Conservation (phyloP, 2,113 vertebrate species). For the Chrysemys picta region DNA sequence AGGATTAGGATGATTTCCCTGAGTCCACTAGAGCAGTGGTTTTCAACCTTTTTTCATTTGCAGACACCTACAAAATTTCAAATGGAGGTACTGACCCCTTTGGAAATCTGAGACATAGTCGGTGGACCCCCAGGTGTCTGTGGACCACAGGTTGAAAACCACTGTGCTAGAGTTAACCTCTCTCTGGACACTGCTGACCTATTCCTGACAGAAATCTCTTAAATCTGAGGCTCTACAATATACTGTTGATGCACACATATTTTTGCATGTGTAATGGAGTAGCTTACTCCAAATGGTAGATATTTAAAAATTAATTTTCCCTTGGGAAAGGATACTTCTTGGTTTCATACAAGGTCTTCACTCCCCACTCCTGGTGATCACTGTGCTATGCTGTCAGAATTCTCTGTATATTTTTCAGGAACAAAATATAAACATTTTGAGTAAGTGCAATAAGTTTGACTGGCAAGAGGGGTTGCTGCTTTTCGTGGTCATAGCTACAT, state of each 20-base stretch:
- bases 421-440: background rate
- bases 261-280: background rate
- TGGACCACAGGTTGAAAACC: too few relatives aligned
- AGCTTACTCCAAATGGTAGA: background rate
- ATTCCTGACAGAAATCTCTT: background rate
- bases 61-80: too few relatives aligned
- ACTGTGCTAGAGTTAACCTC: background rate
- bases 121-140: too few relatives aligned
- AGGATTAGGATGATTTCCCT: background rate
- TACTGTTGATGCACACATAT: background rate
- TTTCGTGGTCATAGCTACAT: background rate
- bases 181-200: background rate
- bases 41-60: too few relatives aligned
- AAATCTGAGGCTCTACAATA: background rate
- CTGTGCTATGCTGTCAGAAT: background rate
- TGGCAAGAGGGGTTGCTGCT: background rate
- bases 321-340: background rate
- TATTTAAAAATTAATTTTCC: background rate
- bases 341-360: background rate
- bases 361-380: background rate
- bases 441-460: background rate
- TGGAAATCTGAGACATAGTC: too few relatives aligned
- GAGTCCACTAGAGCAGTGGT: too few relatives aligned
- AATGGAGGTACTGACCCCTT: too few relatives aligned
- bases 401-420: background rate